phyloP scores from a whole-genome alignment of 2,113 vertebrate species.

The Cynocephalus volans region DNA sequence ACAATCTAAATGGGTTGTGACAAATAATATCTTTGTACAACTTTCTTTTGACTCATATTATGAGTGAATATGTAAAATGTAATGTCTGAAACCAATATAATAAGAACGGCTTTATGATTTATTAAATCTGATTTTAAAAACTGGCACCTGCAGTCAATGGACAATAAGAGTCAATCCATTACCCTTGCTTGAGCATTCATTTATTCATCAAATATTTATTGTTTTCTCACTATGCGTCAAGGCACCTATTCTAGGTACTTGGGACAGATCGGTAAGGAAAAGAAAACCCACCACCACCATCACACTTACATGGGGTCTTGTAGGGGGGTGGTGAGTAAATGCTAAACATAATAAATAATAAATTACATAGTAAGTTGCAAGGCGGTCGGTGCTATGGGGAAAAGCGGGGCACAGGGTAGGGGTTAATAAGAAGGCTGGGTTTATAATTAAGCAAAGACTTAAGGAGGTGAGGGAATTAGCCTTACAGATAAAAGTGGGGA shows the following conservation, averaged over 20 bases:
- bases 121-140: background rate
- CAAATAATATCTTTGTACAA: background rate
- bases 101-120: background rate
- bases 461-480: background rate
- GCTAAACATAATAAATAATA: background rate
- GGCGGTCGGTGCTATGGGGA: background rate
- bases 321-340: background rate
- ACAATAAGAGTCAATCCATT: background rate
- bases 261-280: background rate
- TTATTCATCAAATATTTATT: background rate
- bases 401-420: background rate
- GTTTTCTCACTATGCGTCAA: background rate
- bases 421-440: background rate
- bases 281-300: background rate
- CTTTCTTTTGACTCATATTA: slow-evolving; percentile 50
- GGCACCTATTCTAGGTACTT: background rate
- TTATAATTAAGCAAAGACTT: background rate
- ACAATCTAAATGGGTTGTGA: slow-evolving; percentile 15
- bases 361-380: background rate
- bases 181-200: background rate
- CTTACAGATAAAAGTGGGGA: rapidly evolving
- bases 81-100: background rate
- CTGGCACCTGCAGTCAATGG: background rate
- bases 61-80: background rate
- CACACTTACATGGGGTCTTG: background rate